Evolutionary conservation across 2,113 vertebrate genomes (phyloP).

Genomic region (Anoplopoma fimbria): DNA sequence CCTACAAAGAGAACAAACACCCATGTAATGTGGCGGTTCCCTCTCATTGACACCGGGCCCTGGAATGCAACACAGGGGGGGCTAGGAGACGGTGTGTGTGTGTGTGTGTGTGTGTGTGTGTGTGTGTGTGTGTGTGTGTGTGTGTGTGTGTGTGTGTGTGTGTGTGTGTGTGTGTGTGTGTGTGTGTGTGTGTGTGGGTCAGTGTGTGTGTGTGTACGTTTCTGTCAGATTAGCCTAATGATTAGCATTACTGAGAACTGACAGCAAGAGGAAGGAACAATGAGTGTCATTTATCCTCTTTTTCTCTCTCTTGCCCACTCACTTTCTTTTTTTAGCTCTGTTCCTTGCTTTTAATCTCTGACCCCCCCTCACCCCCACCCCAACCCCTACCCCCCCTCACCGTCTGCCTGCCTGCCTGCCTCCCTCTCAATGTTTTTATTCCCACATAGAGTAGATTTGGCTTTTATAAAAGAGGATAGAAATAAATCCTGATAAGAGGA

Average conservation of each 20-base stretch:
- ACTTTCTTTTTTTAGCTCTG: slow-evolving; percentile 61
- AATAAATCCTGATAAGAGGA: neutral
- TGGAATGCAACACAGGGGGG: slow-evolving; percentile 70
- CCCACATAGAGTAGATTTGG: neutral
- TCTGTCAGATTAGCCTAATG: slow-evolving; percentile 84
- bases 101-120: slow-evolving; percentile 33
- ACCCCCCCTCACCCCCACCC: slow-evolving; percentile 14
- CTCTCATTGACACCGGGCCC: slow-evolving; percentile 79
- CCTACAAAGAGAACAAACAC: slow-evolving; percentile 85
- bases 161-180: slow-evolving; percentile 54
- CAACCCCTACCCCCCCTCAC: neutral
- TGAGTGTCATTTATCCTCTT: slow-evolving; percentile 81
- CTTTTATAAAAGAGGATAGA: slow-evolving; percentile 4
- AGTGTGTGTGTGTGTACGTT: slow-evolving; percentile 55
- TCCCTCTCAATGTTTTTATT: slow-evolving; percentile 17
- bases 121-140: slow-evolving; percentile 48
- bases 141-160: slow-evolving; percentile 47
- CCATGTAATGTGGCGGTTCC: slow-evolving; percentile 84
- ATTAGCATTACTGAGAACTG: slow-evolving; percentile 87
- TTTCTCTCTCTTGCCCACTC: slow-evolving; percentile 67
- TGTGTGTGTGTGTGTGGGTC: slow-evolving; percentile 45
- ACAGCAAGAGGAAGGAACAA: slow-evolving; percentile 83
- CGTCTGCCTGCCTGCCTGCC: slow-evolving; percentile 33
- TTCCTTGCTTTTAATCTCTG: slow-evolving; percentile 72
- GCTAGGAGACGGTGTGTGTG: slow-evolving; percentile 9